Conservation (phyloP, 2,113 vertebrate genomes). For the Arizona elegans region DNA sequence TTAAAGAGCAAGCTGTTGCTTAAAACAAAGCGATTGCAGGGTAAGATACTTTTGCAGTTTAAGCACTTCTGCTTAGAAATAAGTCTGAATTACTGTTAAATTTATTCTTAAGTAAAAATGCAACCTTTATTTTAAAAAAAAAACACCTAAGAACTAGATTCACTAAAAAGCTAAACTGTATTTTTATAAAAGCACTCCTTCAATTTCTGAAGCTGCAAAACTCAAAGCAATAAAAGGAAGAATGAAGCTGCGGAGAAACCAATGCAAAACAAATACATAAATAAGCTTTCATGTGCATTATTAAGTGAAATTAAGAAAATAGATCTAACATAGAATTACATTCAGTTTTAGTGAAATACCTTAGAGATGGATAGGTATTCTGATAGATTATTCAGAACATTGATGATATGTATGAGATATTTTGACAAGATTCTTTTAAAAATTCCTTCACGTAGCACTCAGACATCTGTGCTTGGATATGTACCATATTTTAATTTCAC, state of each 20-base stretch:
- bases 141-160: background rate
- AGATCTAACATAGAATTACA: background rate
- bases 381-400: constrained; percentile 26
- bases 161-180: background rate
- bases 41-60: background rate
- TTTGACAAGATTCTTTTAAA: constrained; percentile 1
- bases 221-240: background rate
- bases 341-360: constrained; percentile 4
- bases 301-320: background rate
- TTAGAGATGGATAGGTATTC: background rate
- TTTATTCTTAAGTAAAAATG: background rate
- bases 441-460: background rate
- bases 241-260: background rate
- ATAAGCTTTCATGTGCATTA: background rate
- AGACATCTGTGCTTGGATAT: constrained; percentile 25
- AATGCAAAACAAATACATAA: background rate
- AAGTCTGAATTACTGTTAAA: background rate
- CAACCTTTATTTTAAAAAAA: background rate
- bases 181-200: background rate
- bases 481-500: background rate
- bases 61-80: background rate
- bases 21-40: background rate
- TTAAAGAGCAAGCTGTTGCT: background rate
- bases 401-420: constrained; percentile 28
- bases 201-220: background rate